Conservation (phyloP, 2,113 vertebrate species). For the Cynopterus brachyotis region DNA sequence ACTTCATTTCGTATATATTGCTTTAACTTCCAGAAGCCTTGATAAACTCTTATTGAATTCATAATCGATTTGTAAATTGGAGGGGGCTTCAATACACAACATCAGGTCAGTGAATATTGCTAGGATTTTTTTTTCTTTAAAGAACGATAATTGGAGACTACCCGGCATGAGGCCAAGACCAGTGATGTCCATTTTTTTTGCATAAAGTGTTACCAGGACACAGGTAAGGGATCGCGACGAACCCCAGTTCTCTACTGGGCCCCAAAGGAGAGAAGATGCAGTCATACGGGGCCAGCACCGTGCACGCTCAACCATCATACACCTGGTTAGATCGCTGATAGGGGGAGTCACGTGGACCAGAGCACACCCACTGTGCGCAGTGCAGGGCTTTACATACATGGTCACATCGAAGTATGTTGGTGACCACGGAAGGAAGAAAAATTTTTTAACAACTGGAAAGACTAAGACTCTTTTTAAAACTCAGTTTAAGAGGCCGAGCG, state of each 20-base stretch:
- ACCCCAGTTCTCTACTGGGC: neutral
- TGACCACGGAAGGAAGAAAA: neutral
- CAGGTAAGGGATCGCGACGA: neutral
- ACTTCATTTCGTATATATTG: neutral
- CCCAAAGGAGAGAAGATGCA: neutral
- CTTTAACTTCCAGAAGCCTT: neutral
- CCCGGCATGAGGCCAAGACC: neutral
- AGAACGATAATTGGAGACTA: neutral
- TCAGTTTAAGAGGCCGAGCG: neutral
- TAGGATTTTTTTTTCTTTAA: neutral
- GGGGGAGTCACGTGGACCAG: neutral
- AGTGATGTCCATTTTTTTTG: neutral
- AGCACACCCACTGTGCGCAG: accelerated
- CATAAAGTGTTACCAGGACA: neutral
- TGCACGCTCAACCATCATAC: neutral
- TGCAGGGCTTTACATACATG: neutral
- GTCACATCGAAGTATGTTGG: neutral
- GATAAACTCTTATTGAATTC: neutral
- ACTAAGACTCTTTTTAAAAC: neutral
- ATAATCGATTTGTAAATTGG: neutral
- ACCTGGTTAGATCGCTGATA: neutral
- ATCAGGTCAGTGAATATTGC: neutral
- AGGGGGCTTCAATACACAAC: neutral
- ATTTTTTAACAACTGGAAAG: neutral
- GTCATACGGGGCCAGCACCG: neutral